These are phyloP conservation scores for Candidula unifasciata DNA, from an alignment of 2,888 invertebrate genomes.

Conservation along the genomic window DNA sequence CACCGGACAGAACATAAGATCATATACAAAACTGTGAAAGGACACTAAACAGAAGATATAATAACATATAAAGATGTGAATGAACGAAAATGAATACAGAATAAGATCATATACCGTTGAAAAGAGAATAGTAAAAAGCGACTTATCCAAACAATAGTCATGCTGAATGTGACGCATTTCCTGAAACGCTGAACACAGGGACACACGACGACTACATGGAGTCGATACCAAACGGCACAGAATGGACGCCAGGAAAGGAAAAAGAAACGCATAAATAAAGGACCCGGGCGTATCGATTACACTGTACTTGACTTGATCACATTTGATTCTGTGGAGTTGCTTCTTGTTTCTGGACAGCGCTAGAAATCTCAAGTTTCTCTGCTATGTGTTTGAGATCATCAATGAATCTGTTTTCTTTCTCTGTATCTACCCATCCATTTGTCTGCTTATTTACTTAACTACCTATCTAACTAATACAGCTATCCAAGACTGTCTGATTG, in stretches of 20 bases:
- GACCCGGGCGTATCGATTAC: not conserved
- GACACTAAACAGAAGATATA: no score
- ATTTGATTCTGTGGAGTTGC: not conserved
- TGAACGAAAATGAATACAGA: no score
- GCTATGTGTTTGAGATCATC: not conserved
- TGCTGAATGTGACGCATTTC: not conserved
- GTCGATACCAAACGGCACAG: not conserved
- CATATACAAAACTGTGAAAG: no score
- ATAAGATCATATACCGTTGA: no score
- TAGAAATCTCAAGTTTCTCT: no score
- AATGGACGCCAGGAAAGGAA: not conserved
- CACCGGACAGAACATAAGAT: no score
- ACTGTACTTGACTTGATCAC: not conserved
- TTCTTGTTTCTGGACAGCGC: no score
- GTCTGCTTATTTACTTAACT: slow-evolving; percentile 11
- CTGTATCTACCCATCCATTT: not conserved
- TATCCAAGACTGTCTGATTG: slow-evolving; percentile 15
- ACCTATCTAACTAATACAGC: not conserved
- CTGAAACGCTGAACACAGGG: not conserved
- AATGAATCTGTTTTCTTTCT: not conserved
- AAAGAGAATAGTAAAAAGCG: no score
- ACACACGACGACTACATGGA: not conserved
- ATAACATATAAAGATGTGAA: no score
- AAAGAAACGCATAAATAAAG: not conserved
- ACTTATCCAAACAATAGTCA: not conserved